Evolutionary conservation across 2,888 invertebrate genomes (phyloP).

Genomic region (Mimas tiliae): DNA sequence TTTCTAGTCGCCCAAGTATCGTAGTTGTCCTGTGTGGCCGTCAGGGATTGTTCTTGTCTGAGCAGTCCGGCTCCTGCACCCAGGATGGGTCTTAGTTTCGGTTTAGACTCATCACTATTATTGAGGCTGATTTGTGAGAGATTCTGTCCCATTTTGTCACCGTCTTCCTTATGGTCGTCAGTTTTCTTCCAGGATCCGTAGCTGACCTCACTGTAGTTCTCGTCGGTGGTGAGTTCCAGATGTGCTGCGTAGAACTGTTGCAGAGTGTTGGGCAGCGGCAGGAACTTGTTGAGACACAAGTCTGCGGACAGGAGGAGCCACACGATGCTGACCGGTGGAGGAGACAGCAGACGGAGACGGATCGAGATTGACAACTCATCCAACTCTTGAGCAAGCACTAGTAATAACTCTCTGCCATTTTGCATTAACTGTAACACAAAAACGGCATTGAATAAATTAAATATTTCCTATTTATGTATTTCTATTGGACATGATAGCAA

Average conservation of each 20-base stretch:
- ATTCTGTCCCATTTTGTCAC: conserved; percentile 62
- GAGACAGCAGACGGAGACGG: conserved; percentile 64
- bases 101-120: conserved; percentile 69
- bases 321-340: conserved; percentile 70
- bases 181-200: conserved; percentile 79
- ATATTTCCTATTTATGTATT: too few species aligned
- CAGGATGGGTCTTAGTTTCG: conserved; percentile 72
- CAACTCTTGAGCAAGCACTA: conserved; percentile 66
- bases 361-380: conserved; percentile 75
- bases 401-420: conserved; percentile 72
- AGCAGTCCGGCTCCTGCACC: conserved; percentile 72
- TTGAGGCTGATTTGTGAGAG: conserved; percentile 66
- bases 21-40: conserved; percentile 59
- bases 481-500: too few species aligned
- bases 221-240: conserved; percentile 67
- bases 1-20: conserved; percentile 70
- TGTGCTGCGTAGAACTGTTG: conserved; percentile 80
- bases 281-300: conserved; percentile 75
- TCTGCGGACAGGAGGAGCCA: conserved; percentile 76
- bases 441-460: not conserved
- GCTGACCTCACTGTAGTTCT: conserved; percentile 71
- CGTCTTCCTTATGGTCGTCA: conserved; percentile 55
- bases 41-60: conserved; percentile 61
- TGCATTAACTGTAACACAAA: conserved; percentile 69
- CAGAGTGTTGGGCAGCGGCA: conserved; percentile 71